Evolutionary conservation across 2,888 invertebrate genomes (phyloP).

Genomic region (Trichopria drosophilae): DNA sequence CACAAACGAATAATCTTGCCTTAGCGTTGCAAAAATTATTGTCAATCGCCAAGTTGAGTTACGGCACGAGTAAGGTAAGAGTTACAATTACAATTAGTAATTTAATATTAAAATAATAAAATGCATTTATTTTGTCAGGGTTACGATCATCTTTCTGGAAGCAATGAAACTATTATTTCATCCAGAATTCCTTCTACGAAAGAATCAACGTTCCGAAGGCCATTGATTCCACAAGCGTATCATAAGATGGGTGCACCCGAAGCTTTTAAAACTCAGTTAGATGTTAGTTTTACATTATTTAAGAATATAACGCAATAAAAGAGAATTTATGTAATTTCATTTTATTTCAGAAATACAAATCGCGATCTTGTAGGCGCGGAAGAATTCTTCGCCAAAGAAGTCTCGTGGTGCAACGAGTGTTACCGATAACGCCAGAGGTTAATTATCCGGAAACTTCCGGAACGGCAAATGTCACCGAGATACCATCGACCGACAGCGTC

Average conservation of each 20-base stretch:
- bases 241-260: constrained; percentile 53
- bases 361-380: constrained; percentile 58
- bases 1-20: constrained; percentile 46
- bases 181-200: constrained; percentile 52
- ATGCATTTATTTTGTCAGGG: constrained; percentile 37
- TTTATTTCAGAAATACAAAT: constrained; percentile 56
- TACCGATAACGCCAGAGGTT: constrained; percentile 68
- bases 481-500: constrained; percentile 26
- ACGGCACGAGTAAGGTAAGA: constrained; percentile 56
- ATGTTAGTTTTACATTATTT: constrained; percentile 51
- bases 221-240: constrained; percentile 54
- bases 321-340: constrained; percentile 60
- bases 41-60: constrained; percentile 59
- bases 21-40: constrained; percentile 56
- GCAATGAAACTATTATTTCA: constrained; percentile 55
- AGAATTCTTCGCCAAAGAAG: constrained; percentile 61
- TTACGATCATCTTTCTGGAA: constrained; percentile 51
- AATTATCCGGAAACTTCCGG: constrained; percentile 32
- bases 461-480: constrained; percentile 30
- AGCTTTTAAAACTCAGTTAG: constrained; percentile 60
- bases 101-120: constrained; percentile 13
- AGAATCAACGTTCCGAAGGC: constrained; percentile 54
- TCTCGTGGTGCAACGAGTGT: constrained; percentile 75
- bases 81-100: no score
- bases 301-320: constrained; percentile 36